These are phyloP conservation scores for Tonatia bakeri DNA, from an alignment of 2,113 vertebrate species.

Conservation along the genomic window DNA sequence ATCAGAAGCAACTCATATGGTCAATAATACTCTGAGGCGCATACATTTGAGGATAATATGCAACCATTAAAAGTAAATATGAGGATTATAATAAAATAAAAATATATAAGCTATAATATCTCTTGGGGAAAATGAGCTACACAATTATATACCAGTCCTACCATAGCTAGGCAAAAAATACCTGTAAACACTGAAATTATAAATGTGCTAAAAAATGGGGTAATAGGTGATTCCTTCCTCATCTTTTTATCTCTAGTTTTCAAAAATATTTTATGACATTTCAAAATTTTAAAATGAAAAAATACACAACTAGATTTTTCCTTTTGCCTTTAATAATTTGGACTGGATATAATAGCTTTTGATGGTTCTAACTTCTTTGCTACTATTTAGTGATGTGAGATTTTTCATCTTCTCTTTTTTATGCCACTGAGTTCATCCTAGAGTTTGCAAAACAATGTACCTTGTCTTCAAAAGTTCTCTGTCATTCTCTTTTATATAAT, in stretches of 20 bases:
- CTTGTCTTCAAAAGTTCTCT: background rate
- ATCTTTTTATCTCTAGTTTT: background rate
- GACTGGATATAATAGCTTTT: background rate
- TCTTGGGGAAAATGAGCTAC: background rate
- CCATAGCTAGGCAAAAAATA: background rate
- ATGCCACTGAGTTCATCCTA: background rate
- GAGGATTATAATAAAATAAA: background rate
- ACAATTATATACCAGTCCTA: background rate
- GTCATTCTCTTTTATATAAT: background rate
- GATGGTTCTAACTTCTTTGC: background rate
- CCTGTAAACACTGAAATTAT: background rate
- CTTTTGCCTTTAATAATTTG: conserved; percentile 3
- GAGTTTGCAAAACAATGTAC: background rate
- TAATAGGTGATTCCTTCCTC: background rate
- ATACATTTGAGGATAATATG: background rate
- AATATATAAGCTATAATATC: background rate
- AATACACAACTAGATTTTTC: background rate
- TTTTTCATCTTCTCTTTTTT: background rate
- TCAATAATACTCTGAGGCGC: background rate
- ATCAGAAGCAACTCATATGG: background rate
- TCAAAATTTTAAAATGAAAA: background rate
- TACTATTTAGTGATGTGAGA: background rate
- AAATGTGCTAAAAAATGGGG: background rate
- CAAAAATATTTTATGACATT: background rate
- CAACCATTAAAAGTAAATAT: background rate